These are phyloP conservation scores for Morpho achilles DNA, from an alignment of 2,888 invertebrate genomes.

Conservation along the genomic window DNA sequence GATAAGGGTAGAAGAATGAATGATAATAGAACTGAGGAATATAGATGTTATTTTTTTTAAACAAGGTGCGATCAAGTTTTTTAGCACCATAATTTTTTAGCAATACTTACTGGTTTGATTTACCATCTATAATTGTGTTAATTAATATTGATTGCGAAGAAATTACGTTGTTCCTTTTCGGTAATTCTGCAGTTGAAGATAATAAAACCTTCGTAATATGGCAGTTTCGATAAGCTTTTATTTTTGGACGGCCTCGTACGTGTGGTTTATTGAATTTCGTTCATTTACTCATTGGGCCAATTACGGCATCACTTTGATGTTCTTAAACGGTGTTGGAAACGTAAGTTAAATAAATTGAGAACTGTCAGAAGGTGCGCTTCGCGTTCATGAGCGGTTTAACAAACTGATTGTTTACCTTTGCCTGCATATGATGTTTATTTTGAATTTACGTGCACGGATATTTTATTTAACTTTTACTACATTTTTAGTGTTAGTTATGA, in stretches of 20 bases:
- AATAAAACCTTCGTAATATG: constrained; percentile 25
- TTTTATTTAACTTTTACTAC: too few relatives aligned
- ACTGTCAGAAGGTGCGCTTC: constrained; percentile 48
- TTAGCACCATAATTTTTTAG: too few relatives aligned
- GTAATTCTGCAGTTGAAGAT: constrained; percentile 9
- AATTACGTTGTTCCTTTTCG: neutral
- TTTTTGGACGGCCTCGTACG: constrained; percentile 25
- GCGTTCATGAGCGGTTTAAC: constrained; percentile 52
- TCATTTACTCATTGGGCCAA: constrained; percentile 50
- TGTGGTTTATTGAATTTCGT: constrained; percentile 37
- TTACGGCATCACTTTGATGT: constrained; percentile 70
- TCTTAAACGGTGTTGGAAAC: constrained; percentile 60
- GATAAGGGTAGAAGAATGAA: too few relatives aligned
- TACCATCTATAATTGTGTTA: neutral
- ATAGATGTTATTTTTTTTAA: too few relatives aligned
- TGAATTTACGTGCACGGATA: too few relatives aligned
- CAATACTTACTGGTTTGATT: too few relatives aligned
- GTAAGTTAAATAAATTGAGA: constrained; percentile 66
- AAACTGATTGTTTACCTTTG: constrained; percentile 48
- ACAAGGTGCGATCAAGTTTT: too few relatives aligned
- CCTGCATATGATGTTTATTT: too few relatives aligned
- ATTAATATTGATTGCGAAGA: constrained; percentile 12
- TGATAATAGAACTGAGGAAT: too few relatives aligned
- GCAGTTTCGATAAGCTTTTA: constrained; percentile 26
- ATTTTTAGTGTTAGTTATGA: too few relatives aligned